A percentile compares a stretch with the other conserved stretches of the same genome.
phyloP scores from a whole-genome alignment of 1,140 invertebrate species.

The Druon quercuslanigerum region DNA sequence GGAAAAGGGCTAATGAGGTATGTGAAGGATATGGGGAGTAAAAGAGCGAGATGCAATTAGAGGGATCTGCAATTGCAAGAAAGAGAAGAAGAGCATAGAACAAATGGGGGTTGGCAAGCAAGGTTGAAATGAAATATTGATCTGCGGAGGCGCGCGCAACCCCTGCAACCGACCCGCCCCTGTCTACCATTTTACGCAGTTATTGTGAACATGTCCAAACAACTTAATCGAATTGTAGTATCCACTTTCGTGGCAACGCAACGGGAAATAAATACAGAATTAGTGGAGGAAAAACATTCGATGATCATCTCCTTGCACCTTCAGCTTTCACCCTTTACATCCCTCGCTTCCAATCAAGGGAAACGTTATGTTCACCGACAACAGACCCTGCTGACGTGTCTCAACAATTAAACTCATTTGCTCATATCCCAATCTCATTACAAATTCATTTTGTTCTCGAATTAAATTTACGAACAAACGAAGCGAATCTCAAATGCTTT shows the following conservation, averaged over 20 bases:
- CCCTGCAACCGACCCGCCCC: constrained; percentile 72
- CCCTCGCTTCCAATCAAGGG: background rate
- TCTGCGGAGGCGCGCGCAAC: constrained; percentile 73
- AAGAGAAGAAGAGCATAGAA: constrained; percentile 48
- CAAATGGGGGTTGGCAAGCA: constrained; percentile 58
- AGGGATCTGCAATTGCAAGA: constrained; percentile 37
- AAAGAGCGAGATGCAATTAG: constrained; percentile 33
- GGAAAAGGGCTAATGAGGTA: constrained; percentile 37
- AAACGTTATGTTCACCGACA: too few species aligned
- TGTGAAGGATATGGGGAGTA: constrained; percentile 6
- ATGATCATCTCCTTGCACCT: constrained; percentile 4
- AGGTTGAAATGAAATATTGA: constrained; percentile 75
- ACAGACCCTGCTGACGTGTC: too few species aligned
- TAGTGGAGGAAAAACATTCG: background rate
- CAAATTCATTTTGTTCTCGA: background rate
- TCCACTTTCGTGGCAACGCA: constrained; percentile 19
- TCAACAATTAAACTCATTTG: too few species aligned
- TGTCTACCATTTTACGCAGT: constrained; percentile 52
- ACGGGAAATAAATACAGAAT: constrained; percentile 3
- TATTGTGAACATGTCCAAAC: constrained; percentile 40
- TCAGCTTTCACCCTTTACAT: constrained; percentile 7
- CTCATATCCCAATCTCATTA: background rate
- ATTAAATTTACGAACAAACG: too few species aligned
- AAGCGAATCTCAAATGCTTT: too few species aligned
- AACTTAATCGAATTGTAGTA: constrained; percentile 38